Evolutionary conservation across 2,113 vertebrate genomes (phyloP), one percentile per base, ranked within the genome.

Genomic region (Lepisosteus osseus): DNA sequence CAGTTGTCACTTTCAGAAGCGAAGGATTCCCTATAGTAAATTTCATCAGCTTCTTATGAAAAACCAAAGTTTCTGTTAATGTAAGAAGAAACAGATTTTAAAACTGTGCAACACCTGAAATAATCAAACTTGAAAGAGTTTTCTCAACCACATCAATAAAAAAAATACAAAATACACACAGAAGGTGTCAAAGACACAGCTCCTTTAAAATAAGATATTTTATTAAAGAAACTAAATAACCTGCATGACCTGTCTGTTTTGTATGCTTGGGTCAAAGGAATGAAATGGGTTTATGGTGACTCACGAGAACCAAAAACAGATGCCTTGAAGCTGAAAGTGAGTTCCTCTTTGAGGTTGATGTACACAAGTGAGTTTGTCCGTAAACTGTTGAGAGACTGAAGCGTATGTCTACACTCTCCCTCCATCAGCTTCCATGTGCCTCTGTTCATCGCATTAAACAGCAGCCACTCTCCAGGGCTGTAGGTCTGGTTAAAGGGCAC

Each of bases 251-350:
- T 29, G 29, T 29, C 29, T 29, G 29, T 29, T 29, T 29, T 29
- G 29, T 29, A 29, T 29, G 29, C 29, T 29, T 29, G 29, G 29
- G 29, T 29, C 29, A 29, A 29, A 29, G 47, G 47, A 9, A 9
- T 51, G 47, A 51, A 6, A 51, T 51, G 47, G 2, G 1, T 51
- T 51, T 51, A 9, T 1, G 12, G 12, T 4, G 12, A 55, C 69
- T 74, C 54, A 74, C 73, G 64, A 29, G 15, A 54, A 43, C 72
- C 61, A 4, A 66, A 47, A 41, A 54, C 70, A 54, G 65, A 69
- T 54, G 67, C 67, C 44, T 66, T 73, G 67, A 76, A 76, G n/a
- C 71, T 73, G 67, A 72, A 76, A 9, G 1, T 72, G 17, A 65
- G 54, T 14, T n/a, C n/a, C 43, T 73, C 75, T 6, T 15, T 59